Base-by-base conservation (phyloP, 2,888 invertebrate genomes). In the Caenorhabditis virilis region DNA sequence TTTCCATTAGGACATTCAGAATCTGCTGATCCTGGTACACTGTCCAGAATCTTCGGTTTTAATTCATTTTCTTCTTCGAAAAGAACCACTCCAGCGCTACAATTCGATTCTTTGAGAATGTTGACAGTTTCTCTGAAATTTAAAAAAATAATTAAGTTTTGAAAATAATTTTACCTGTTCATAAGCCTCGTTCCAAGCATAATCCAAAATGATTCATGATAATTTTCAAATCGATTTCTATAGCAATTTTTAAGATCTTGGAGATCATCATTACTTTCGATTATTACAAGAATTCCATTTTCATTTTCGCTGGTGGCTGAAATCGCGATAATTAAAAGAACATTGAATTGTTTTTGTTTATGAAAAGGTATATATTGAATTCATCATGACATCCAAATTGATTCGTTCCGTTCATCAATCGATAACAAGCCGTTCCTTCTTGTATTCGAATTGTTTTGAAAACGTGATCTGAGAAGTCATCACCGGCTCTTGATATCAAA, bases 371-470 rank as follows among this genome's bases (percentile, higher is more conserved):
- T n/a, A n/a, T n/a, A n/a, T n/a, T n/a, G n/a, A n/a, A n/a, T n/a
- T 89, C 88, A 94, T 94, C 93, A 50, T 91, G 89, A 85, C 95
- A 97, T 63, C 97, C 97, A 74, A 90, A 90, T 86, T 95, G 92
- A 86, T 94, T 92, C 13, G 95, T 95, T 58, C 90, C 93, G 88
- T 95, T 95, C 67, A 95, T 86, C 65, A 93, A 88, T 69, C 93
- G 88, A 83, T 93, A 93, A 86, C 97, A 97, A 50, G 67, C 63
- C 2, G 64, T 54, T 36, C 64, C 64, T 39, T 64, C 60, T 30
- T 43, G 49, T 2, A 69, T 27, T 15, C 36, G 22, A 26, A 65
- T 7, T 16, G 26, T 26, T 27, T 39, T 30, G 43, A 52, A 65
- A 13, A 65, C 64, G 48, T 60, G 55, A 43, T 65, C 64, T 0